Conservation (phyloP, 2,888 invertebrate genomes). For the Mellilla xanthometata region DNA sequence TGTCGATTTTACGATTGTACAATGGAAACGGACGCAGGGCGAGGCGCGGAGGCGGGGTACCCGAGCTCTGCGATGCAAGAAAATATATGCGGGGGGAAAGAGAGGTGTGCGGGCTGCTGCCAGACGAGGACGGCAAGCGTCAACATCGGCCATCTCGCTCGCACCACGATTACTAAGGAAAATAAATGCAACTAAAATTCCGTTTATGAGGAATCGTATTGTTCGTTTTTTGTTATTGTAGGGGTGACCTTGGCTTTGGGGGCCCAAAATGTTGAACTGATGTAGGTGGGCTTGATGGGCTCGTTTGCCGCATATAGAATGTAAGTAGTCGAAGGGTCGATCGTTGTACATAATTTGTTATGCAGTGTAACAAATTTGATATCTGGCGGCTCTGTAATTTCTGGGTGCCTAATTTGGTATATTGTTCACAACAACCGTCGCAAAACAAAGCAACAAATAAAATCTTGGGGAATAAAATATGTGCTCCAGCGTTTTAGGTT, state of each 20-base stretch:
- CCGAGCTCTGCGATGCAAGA: constrained; percentile 60
- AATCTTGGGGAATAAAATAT: too few species aligned
- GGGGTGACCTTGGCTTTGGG: constrained; percentile 49
- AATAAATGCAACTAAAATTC: constrained; percentile 71
- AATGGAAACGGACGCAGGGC: constrained; percentile 65
- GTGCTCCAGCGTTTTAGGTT: too few species aligned
- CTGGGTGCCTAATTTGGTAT: too few species aligned
- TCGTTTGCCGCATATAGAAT: constrained; percentile 8
- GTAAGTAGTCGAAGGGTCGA: constrained; percentile 8
- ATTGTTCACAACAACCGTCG: too few species aligned
- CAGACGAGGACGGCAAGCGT: constrained; percentile 37
- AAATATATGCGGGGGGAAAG: constrained; percentile 58
- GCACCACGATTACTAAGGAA: constrained; percentile 58
- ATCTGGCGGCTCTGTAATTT: too few species aligned
- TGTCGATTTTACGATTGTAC: constrained; percentile 18
- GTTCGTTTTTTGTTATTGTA: constrained; percentile 49
- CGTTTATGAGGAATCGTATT: constrained; percentile 51
- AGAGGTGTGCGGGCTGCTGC: constrained; percentile 42
- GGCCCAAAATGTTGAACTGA: constrained; percentile 23
- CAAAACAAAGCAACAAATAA: too few species aligned
- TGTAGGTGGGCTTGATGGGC: constrained; percentile 18
- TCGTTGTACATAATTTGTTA: neutral
- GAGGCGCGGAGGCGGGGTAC: constrained; percentile 72
- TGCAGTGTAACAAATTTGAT: neutral
- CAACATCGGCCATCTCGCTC: constrained; percentile 35